phyloP scores from a whole-genome alignment of 2,113 vertebrate species.

The Saimiri boliviensis region DNA sequence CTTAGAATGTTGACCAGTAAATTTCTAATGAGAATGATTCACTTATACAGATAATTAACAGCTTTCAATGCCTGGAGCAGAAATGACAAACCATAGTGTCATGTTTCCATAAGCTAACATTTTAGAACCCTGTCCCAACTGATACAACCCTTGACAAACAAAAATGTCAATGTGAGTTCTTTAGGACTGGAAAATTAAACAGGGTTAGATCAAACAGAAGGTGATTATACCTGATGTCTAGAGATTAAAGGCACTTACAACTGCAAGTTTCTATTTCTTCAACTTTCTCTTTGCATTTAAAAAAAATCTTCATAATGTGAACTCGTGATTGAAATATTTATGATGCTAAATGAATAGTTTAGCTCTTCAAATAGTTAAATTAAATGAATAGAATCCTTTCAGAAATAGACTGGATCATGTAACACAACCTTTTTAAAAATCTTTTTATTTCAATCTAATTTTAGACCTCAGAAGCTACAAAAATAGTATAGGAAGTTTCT shows the following conservation, averaged over 20 bases:
- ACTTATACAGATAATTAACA: neutral
- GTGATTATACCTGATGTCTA: neutral
- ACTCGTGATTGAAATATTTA: neutral
- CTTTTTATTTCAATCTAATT: neutral
- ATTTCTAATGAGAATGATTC: neutral
- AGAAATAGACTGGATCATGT: neutral
- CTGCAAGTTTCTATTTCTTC: neutral
- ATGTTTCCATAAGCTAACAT: neutral
- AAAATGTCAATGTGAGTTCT: neutral
- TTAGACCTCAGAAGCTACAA: neutral
- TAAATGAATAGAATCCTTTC: slow-evolving; percentile 19
- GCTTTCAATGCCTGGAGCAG: neutral
- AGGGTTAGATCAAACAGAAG: neutral
- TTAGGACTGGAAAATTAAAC: neutral
- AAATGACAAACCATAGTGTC: neutral
- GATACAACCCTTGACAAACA: neutral
- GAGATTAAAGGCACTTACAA: neutral
- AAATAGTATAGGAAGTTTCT: neutral
- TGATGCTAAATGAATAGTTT: neutral
- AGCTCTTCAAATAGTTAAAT: neutral
- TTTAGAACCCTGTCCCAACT: neutral
- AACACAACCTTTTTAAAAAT: neutral
- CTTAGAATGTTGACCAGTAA: neutral
- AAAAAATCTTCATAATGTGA: neutral
- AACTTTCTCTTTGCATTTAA: neutral